Base-by-base conservation (phyloP, 2,797 vertebrate genomes). In the Premnoplex brunnescens region DNA sequence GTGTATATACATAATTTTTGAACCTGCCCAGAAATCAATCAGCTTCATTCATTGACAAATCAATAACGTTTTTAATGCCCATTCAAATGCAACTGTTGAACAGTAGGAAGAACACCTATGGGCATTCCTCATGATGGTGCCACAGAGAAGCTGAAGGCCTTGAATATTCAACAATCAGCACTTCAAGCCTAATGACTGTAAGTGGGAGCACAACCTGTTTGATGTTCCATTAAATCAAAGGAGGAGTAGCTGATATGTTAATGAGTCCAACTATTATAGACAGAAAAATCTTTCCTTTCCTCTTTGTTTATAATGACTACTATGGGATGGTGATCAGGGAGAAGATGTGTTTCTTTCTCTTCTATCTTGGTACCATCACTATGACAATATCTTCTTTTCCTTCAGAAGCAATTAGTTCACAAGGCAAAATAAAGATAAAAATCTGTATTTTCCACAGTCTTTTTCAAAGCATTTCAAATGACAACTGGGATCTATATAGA, bases 221-320 rank as follows among this genome's bases (percentile, higher is more conserved):
- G 92, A 63, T 89, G 85, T 49, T 82, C 28, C 48, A 52, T 71
- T 77, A 76, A 92, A 88, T 49, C 72, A 80, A 69, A 93, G 52
- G 8, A 93, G 63, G 16, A 85, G 59, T 55, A 85, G 55, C 67
- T 95, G 75, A 82, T 76, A 85, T 12, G 28, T 56, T 89, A 63
- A 73, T 46, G 63, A 82, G 60, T 28, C 26, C 30, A 85, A 51
- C 43, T 69, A 52, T n/a, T 92, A 89, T 6, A 79, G 58, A 69
- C 27, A 74, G 39, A 85, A 87, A 56, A 85, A 62, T 85, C 43
- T 69, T 87, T 73, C 37, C 28, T 81, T 78, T 91, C 4, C 22
- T 77, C 28, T 85, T 85, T 2, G 3, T 71, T 81, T 93, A 78
- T 58, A 77, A 60, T 90, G 83, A 39, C 34, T 72, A 8, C 10